Percentiles rank a stretch among this genome's conserved stretches.
Conservation (phyloP, 1,140 invertebrate genomes). For the Macrobrachium rosenbergii region DNA sequence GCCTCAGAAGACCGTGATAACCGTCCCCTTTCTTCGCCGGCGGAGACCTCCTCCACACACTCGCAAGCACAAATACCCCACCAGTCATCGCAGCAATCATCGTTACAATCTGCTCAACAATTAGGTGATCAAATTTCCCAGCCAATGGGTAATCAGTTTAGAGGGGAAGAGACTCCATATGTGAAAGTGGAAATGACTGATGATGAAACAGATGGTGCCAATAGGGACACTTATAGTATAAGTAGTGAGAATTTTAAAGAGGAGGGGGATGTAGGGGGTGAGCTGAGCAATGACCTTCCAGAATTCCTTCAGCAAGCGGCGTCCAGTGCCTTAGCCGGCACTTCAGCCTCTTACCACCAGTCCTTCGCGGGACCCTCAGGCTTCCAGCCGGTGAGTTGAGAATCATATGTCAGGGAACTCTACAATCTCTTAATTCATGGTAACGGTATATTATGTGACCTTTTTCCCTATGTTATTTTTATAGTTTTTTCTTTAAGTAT, state of each 20-base stretch:
- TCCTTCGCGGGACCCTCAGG: slow-evolving; percentile 64
- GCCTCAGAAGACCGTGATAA: slow-evolving; percentile 51
- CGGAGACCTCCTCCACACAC: slow-evolving; percentile 42
- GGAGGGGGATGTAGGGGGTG: slow-evolving; percentile 56
- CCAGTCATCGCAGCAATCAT: slow-evolving; percentile 42
- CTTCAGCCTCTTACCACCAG: slow-evolving; percentile 58
- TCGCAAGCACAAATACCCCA: slow-evolving; percentile 54
- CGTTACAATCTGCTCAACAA: slow-evolving; percentile 43
- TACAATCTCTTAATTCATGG: no score
- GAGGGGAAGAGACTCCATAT: slow-evolving; percentile 43
- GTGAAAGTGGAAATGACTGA: slow-evolving; percentile 63
- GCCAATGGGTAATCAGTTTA: slow-evolving; percentile 42
- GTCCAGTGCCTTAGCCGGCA: slow-evolving; percentile 50
- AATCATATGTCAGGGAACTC: not conserved
- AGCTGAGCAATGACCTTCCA: slow-evolving; percentile 63
- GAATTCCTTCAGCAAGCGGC: slow-evolving; percentile 65
- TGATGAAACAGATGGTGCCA: slow-evolving; percentile 43
- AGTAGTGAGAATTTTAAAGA: slow-evolving; percentile 63
- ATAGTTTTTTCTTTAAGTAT: no score
- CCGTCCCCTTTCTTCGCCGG: slow-evolving; percentile 58
- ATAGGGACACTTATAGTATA: slow-evolving; percentile 55
- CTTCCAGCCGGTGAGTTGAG: slow-evolving; percentile 63
- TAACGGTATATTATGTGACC: no score
- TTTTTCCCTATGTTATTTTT: no score
- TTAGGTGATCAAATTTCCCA: slow-evolving; percentile 39